Evolutionary conservation across 2,113 vertebrate species (phyloP).

Genomic region (Microcebus tavaratra): DNA sequence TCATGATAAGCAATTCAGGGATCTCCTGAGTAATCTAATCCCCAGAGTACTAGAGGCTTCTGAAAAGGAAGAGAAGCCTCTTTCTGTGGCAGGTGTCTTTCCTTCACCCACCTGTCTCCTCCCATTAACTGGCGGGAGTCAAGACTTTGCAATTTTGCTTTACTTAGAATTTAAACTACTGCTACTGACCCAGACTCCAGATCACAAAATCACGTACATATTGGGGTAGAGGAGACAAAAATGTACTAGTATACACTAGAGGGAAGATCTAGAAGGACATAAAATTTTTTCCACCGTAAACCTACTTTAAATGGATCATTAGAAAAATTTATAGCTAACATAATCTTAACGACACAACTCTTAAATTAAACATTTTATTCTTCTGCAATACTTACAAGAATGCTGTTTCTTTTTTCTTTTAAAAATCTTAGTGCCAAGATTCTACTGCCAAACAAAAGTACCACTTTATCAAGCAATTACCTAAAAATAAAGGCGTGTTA

Average conservation of each 20-base stretch:
- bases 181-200: neutral
- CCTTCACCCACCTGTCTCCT: neutral
- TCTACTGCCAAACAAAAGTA: slow-evolving; percentile 40
- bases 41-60: neutral
- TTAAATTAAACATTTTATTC: neutral
- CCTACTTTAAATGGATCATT: neutral
- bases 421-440: slow-evolving; percentile 25
- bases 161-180: slow-evolving; percentile 3
- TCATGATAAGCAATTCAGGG: neutral
- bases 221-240: neutral
- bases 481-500: slow-evolving; percentile 54
- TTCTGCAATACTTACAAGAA: neutral
- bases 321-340: neutral
- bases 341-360: neutral
- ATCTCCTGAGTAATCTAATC: neutral
- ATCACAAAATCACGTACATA: neutral
- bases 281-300: neutral
- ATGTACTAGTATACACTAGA: neutral
- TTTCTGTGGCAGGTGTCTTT: neutral
- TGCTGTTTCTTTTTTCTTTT: neutral
- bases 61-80: neutral
- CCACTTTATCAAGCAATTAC: slow-evolving; percentile 32
- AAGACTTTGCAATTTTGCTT: neutral
- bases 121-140: neutral
- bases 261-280: neutral